Conservation (phyloP, 2,888 invertebrate species). For the Eupithecia subfuscata region DNA sequence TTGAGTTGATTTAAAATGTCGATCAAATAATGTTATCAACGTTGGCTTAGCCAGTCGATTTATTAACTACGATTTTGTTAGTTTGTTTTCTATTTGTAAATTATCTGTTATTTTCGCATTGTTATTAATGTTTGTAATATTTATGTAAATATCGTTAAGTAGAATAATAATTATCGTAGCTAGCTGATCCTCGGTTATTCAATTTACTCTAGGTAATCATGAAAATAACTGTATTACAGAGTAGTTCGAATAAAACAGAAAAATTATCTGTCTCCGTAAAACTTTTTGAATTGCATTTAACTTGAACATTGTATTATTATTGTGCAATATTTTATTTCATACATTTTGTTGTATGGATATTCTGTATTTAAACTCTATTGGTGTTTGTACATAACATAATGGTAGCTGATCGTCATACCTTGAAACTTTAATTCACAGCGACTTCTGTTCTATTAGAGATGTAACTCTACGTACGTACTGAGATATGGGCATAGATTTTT, state of each 20-base stretch:
- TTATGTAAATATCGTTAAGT: constrained; percentile 78
- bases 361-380: constrained; percentile 7
- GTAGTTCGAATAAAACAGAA: constrained; percentile 28
- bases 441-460: constrained; percentile 13
- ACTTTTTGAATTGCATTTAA: constrained; percentile 31
- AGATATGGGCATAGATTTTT: constrained; percentile 1
- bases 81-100: constrained; percentile 72
- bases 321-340: constrained; percentile 22
- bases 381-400: constrained; percentile 17
- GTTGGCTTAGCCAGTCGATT: constrained; percentile 35
- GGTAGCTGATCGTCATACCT: constrained; percentile 13
- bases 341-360: not conserved
- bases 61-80: constrained; percentile 57
- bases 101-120: constrained; percentile 79
- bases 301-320: constrained; percentile 10
- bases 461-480: constrained; percentile 11
- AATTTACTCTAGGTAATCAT: constrained; percentile 29
- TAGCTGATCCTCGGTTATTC: constrained; percentile 48
- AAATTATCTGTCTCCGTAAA: constrained; percentile 4
- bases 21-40: constrained; percentile 27
- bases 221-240: constrained; percentile 25
- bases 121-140: constrained; percentile 80
- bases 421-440: not conserved
- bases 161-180: constrained; percentile 61
- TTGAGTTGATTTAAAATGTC: constrained; percentile 13